phyloP scores from a whole-genome alignment of 53 echinoderm and acorn worm genomes.

The Arbacia lixula region DNA sequence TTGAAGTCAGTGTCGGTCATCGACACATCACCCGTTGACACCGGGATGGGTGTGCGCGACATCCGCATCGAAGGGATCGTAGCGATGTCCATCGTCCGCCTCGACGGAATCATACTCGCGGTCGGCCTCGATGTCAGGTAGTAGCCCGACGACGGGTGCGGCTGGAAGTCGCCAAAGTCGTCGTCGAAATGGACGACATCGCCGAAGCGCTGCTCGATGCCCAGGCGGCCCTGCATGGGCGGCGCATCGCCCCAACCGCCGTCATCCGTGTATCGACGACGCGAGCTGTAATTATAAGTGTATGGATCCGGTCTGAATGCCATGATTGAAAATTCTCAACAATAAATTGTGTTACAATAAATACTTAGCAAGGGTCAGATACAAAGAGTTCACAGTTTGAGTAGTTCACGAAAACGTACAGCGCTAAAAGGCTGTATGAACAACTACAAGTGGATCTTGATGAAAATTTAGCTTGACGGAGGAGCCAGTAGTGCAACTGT shows the following conservation, averaged over 20 bases:
- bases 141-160: constrained; percentile 11
- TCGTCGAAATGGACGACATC: constrained; percentile 33
- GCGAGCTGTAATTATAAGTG: constrained; percentile 29
- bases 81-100: constrained; percentile 5
- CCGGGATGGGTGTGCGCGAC: constrained; percentile 38
- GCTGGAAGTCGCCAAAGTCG: constrained; percentile 23
- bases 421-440: no score
- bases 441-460: no score
- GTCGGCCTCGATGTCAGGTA: constrained; percentile 14
- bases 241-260: constrained; percentile 12
- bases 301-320: constrained; percentile 47
- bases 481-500: no score
- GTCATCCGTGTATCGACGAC: constrained; percentile 35
- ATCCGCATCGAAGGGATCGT: constrained; percentile 23
- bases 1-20: constrained; percentile 59
- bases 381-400: no score
- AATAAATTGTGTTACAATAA: no score
- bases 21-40: constrained; percentile 54
- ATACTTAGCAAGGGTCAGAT: no score
- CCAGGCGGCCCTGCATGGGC: neutral
- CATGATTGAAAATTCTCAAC: no score
- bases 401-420: no score
- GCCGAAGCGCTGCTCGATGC: constrained; percentile 42
- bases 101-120: neutral
- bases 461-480: no score